Conservation (phyloP, 2,113 vertebrate species). For the Verasper variegatus region DNA sequence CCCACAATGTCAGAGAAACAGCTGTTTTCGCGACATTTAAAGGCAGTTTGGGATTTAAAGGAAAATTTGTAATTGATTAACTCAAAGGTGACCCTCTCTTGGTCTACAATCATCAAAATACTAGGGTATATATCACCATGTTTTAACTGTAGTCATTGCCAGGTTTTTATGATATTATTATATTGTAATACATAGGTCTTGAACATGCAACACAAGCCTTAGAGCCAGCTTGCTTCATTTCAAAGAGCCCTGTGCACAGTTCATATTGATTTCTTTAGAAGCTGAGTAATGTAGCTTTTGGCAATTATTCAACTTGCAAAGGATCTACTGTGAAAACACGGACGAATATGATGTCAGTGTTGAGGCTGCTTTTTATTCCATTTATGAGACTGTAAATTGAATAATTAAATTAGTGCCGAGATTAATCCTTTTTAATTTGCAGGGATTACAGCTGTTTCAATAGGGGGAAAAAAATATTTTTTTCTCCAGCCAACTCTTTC, state of each 20-base stretch:
- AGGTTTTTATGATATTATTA: too few species aligned
- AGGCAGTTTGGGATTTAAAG: neutral
- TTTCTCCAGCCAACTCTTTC: slow-evolving; percentile 20
- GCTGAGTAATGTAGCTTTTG: slow-evolving; percentile 20
- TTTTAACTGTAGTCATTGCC: neutral
- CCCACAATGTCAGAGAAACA: neutral
- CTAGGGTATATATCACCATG: neutral
- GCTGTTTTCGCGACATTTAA: neutral
- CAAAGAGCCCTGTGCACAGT: neutral
- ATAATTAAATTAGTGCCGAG: slow-evolving; percentile 41
- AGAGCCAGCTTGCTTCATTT: neutral
- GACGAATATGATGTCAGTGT: slow-evolving; percentile 1
- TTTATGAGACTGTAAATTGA: slow-evolving; percentile 35
- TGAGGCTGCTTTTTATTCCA: slow-evolving; percentile 25
- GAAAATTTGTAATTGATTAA: neutral
- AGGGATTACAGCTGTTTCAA: slow-evolving; percentile 45
- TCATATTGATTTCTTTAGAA: slow-evolving; percentile 11
- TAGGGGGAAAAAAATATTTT: slow-evolving; percentile 19
- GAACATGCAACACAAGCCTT: too few species aligned
- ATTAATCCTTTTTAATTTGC: slow-evolving; percentile 46
- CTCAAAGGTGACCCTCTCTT: neutral
- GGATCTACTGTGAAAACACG: slow-evolving; percentile 8
- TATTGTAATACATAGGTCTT: too few species aligned
- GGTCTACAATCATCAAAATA: neutral
- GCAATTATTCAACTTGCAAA: slow-evolving; percentile 14